Evolutionary conservation across 2,113 vertebrate species (phyloP), one percentile per base, ranked within the genome.

Genomic region (Lagopus leucura): DNA sequence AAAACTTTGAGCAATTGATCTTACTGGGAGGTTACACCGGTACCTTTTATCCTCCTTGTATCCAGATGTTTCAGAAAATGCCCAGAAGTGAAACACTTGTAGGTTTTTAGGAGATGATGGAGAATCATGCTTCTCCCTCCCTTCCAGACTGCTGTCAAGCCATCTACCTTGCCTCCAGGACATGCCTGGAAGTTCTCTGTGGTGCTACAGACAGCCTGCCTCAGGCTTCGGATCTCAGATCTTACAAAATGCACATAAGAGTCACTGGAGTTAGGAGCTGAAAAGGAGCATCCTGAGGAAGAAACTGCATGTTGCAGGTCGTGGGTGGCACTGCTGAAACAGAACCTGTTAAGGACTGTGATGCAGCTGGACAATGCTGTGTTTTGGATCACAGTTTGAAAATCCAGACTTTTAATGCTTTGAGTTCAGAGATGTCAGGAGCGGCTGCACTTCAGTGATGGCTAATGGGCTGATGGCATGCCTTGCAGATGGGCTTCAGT

Each of bases 11-110:
- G 84, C 93, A 92, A 89, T 74, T 94, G 96, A 96, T 97, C 96
- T 94, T 86, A 67, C 92, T 95, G 96, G 93, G 97, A 96, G 96
- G 96, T 93, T 91, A 92, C 61, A 24, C 65, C 67, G 80, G 89
- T 93, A 96, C 90, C 92, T 96, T 95, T 94, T 66, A 82, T 89
- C 69, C 79, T 94, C 90, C 92, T 96, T 94, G 60, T 61, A 89
- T 48, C 92, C 97, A 96, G 93, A 97, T 97, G 96, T 96, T 92
- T 81, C 73, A 86, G 81, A 82, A 95, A 92, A 94, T 50, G 76
- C 63, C 55, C 84, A 14, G 55, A 96, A 96, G 88, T 96, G 78
- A 90, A 95, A 82, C 66, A 82, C 77, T 95, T 77, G 70, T 14
- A 80, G 50, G 50, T 82, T 81, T 87, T 57, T 74, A 75, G 78